Base-by-base conservation (phyloP, 2,797 vertebrate genomes). In the Neomorphus geoffroyi region DNA sequence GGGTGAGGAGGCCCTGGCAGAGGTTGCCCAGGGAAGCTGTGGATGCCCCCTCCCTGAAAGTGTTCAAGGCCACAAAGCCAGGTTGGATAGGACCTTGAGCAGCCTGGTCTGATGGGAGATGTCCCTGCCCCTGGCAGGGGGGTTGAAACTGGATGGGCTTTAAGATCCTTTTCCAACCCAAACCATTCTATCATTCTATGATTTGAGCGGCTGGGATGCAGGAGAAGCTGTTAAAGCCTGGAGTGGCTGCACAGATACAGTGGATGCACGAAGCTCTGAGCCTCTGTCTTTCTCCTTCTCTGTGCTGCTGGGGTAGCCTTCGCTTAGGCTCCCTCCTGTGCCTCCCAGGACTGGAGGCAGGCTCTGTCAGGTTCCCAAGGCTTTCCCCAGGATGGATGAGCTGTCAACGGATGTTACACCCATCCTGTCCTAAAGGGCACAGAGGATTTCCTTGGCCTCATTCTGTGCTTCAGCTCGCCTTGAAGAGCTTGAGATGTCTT, bases 361-460 rank as follows among this genome's bases (percentile, higher is more conserved):
- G 16, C 67, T 60, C 79, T 1, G 0, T 37, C 35, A 16, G 56
- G 56, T 65, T 91, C 74, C 80, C 32, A 18, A 41, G 73, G 56
- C 62, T 81, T 82, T 78, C 66, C 70, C 46, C 4, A 0, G 53
- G 80, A 75, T 27, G 71, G 46, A 33, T 79, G 88, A 83, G 66
- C 91, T 87, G 74, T 75, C 81, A 62, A 67, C 74, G 75, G 74
- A 80, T n/a, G 56, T 87, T 65, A 79, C 32, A 1, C 75, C 53
- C 53, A 60, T 93, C 91, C 87, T 92, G 84, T 82, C 81, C 86
- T 5, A 16, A 70, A 93, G 86, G 91, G 62, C 65, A 6, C 1
- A 2, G 83, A 65, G 51, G 78, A 80, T 70, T 96, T 94, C 95
- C 87, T 81, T 75, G 69, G 51, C 80, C 65, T 80, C 65, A 66